These are phyloP conservation scores for Tenrec ecaudatus DNA, from an alignment of 2,113 vertebrate genomes.

Conservation along the genomic window DNA sequence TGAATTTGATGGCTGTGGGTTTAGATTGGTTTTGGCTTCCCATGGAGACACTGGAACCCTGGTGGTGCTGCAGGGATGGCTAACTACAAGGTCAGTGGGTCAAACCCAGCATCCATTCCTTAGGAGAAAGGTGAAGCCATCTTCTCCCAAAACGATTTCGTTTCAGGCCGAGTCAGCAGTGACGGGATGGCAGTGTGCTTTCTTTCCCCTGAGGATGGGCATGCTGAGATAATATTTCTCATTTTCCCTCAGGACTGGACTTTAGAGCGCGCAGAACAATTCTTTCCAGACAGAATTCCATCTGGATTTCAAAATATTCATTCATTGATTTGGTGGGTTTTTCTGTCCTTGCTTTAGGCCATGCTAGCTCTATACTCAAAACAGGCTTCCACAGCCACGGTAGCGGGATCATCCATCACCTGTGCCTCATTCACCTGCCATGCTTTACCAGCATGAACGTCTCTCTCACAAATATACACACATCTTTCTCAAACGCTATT, in stretches of 20 bases:
- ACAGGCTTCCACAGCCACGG: neutral
- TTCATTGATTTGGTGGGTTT: conserved; percentile 13
- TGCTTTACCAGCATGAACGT: neutral
- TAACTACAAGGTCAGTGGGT: too few species aligned
- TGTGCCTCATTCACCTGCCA: neutral
- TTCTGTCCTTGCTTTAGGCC: neutral
- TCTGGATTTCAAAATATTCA: conserved; percentile 12
- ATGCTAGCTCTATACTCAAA: neutral
- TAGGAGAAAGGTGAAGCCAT: too few species aligned
- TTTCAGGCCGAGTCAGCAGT: too few species aligned
- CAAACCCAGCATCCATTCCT: too few species aligned
- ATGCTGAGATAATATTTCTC: too few species aligned
- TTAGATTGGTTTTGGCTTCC: neutral
- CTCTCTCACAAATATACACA: neutral
- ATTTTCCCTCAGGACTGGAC: too few species aligned
- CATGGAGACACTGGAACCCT: neutral
- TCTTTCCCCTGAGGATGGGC: too few species aligned
- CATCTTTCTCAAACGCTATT: conserved; percentile 10
- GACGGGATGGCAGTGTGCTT: too few species aligned
- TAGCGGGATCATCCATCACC: neutral
- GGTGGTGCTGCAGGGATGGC: too few species aligned
- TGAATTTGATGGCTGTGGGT: too few species aligned
- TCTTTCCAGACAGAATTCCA: conserved; percentile 5
- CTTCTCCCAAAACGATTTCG: too few species aligned
- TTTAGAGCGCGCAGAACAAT: neutral